These are phyloP conservation scores for Synaphobranchus kaupii DNA, from an alignment of 2,797 vertebrate genomes.

Conservation along the genomic window DNA sequence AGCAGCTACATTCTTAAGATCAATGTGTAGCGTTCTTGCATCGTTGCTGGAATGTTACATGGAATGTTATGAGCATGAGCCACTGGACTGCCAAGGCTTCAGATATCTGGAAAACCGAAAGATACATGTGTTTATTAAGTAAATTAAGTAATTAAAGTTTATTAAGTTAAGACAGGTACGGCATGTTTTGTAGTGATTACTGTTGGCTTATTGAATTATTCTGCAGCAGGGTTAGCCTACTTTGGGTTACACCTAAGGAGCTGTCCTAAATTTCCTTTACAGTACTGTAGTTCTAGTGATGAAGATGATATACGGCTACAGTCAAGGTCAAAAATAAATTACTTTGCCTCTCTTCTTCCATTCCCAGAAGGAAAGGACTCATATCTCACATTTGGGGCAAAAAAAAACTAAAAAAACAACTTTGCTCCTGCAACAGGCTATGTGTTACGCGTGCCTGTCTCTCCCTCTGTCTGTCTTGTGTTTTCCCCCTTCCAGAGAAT, in stretches of 20 bases:
- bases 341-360: not conserved
- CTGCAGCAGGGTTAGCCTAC: not conserved
- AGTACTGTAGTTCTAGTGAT: not conserved
- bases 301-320: conserved; percentile 46
- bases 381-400: not conserved
- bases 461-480: no score
- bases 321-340: not conserved
- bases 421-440: not conserved
- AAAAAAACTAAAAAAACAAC: not conserved
- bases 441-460: no score
- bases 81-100: no score
- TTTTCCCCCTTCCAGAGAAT: no score
- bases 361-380: not conserved
- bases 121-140: no score
- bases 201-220: not conserved
- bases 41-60: no score
- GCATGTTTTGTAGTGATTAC: not conserved
- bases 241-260: not conserved
- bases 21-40: no score
- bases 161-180: no score
- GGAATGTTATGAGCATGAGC: no score
- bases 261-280: conserved; percentile 10
- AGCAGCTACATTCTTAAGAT: no score
- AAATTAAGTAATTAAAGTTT: no score
- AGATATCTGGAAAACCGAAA: no score